These are phyloP conservation scores for Magallana angulata DNA, from an alignment of 1,140 invertebrate genomes.

Conservation along the genomic window DNA sequence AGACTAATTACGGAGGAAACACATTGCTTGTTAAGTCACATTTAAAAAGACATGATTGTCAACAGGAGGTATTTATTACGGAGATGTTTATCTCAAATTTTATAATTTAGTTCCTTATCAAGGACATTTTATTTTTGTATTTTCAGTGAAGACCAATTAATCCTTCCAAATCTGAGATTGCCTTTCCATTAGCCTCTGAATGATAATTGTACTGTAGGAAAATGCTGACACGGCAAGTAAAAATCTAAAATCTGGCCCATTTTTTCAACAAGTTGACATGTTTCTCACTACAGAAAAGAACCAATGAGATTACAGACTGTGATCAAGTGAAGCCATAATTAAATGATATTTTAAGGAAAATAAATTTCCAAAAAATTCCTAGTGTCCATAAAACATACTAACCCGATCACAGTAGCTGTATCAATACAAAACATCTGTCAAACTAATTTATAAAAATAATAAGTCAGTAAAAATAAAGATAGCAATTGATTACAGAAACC, in stretches of 20 bases:
- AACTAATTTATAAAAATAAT: no score
- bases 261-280: constrained; percentile 5
- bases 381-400: no score
- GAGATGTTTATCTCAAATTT: not conserved
- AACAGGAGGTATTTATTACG: not conserved
- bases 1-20: not conserved
- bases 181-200: not conserved
- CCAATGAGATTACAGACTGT: not conserved
- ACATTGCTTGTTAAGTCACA: not conserved
- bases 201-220: not conserved
- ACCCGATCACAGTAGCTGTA: no score
- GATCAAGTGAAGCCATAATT: not conserved
- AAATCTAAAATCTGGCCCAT: not conserved
- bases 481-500: no score
- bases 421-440: no score
- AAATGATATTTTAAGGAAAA: no score
- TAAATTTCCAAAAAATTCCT: no score
- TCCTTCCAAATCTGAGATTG: not conserved
- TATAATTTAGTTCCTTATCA: constrained; percentile 16
- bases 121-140: constrained; percentile 15
- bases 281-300: not conserved
- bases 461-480: no score
- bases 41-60: constrained; percentile 3
- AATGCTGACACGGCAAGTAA: not conserved
- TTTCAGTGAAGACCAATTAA: not conserved